Conservation (phyloP, 1,140 invertebrate species). For the Brachionus asplanchnoidis region DNA sequence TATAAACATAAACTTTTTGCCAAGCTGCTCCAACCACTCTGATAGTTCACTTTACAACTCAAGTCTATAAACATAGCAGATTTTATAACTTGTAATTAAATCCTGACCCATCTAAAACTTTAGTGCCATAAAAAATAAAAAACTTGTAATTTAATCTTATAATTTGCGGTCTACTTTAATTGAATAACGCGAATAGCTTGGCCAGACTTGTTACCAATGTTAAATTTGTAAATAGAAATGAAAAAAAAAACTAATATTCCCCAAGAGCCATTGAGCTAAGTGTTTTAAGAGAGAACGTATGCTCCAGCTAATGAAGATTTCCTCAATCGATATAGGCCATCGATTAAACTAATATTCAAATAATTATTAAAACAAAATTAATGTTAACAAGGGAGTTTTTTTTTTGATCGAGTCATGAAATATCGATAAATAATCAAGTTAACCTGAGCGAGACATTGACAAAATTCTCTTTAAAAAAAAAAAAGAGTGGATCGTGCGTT, state of each 20-base stretch:
- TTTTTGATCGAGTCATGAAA: constrained; percentile 26
- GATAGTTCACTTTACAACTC: neutral
- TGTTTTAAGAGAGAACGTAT: constrained; percentile 9
- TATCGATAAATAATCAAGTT: constrained; percentile 2
- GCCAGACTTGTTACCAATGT: constrained; percentile 2
- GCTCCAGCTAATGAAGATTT: neutral
- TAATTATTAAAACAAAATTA: constrained; percentile 20
- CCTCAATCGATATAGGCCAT: neutral
- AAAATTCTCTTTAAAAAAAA: neutral
- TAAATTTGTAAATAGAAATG: neutral
- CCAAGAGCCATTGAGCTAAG: neutral
- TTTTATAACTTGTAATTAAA: constrained; percentile 38
- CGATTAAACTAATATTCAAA: constrained; percentile 5
- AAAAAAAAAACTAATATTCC: constrained; percentile 15
- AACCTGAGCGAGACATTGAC: neutral
- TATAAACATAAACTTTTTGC: neutral
- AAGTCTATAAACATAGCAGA: neutral
- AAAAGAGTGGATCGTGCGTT: neutral
- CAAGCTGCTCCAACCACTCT: neutral
- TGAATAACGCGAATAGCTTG: neutral
- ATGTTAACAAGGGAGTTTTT: neutral
- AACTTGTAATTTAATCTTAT: constrained; percentile 19
- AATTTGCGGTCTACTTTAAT: neutral
- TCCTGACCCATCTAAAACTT: neutral
- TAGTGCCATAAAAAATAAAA: constrained; percentile 30